phyloP scores from a whole-genome alignment of 2,797 vertebrate genomes.

The Sebastes miniatus region DNA sequence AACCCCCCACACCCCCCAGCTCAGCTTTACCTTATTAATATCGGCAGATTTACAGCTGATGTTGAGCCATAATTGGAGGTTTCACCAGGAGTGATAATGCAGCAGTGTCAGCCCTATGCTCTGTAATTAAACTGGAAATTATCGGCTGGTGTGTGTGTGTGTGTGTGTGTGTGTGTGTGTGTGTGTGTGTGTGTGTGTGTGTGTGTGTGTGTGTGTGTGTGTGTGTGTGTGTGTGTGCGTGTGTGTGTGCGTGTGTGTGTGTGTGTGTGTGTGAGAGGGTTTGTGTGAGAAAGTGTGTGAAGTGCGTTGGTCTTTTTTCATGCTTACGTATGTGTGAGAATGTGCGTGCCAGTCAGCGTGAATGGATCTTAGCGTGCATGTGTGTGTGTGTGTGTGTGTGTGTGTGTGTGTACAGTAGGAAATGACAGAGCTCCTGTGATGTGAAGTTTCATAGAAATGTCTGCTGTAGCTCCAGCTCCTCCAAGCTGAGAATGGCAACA shows the following conservation, averaged over 20 bases:
- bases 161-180: constrained; percentile 9
- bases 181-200: constrained; percentile 13
- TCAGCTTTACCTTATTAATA: constrained; percentile 52
- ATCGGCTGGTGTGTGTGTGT: constrained; percentile 23
- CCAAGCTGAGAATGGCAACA: constrained; percentile 66
- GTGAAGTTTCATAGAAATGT: constrained; percentile 54
- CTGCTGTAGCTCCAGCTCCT: constrained; percentile 56
- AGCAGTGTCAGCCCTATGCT: constrained; percentile 47
- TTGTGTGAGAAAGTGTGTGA: constrained; percentile 3
- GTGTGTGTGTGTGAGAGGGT: constrained; percentile 10
- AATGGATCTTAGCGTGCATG: background rate
- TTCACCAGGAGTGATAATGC: constrained; percentile 64
- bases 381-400: constrained; percentile 11
- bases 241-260: constrained; percentile 11
- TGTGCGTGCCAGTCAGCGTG: background rate
- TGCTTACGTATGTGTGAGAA: constrained; percentile 16
- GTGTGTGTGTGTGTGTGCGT: constrained; percentile 14
- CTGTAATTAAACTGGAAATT: constrained; percentile 71
- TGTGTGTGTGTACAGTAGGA: constrained; percentile 20
- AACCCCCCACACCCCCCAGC: background rate
- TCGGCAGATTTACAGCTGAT: constrained; percentile 68
- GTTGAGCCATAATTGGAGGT: constrained; percentile 64
- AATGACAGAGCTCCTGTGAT: constrained; percentile 69
- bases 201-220: constrained; percentile 3
- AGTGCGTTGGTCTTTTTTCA: constrained; percentile 2